Conservation (phyloP, 2,113 vertebrate species). For the Oreochromis niloticus region DNA sequence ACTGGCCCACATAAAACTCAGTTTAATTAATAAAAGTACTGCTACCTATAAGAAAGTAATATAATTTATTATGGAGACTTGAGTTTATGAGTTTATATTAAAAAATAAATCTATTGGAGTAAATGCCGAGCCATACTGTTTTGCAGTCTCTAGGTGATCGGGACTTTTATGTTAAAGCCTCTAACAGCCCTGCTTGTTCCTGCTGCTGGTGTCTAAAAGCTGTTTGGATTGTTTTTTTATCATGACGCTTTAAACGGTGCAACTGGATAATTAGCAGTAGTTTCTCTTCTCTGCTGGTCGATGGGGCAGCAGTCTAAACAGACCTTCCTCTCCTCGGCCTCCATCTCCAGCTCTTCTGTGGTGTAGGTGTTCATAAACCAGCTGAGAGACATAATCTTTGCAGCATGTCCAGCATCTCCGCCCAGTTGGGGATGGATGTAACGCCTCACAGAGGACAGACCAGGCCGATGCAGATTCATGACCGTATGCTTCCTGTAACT, state of each 20-base stretch:
- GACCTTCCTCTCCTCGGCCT: neutral
- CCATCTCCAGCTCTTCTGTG: neutral
- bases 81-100: neutral
- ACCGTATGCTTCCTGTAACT: neutral
- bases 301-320: neutral
- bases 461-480: neutral
- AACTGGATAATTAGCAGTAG: neutral
- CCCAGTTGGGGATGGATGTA: neutral
- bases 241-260: neutral
- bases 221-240: neutral
- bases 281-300: neutral
- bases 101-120: neutral
- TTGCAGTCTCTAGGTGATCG: neutral
- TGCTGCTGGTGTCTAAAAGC: neutral
- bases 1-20: neutral
- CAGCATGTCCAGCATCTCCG: neutral
- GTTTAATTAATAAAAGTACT: neutral
- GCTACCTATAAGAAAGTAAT: neutral
- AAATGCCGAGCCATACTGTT: neutral
- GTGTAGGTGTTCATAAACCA: neutral
- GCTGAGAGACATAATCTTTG: neutral
- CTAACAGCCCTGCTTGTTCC: neutral
- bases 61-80: neutral
- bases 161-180: neutral
- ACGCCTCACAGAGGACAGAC: neutral